A percentile compares a stretch with the other conserved stretches of the same genome.
These are phyloP conservation scores for Palythoa grandiflora DNA, from an alignment of 92 coral and sea anemone species.

Conservation along the genomic window DNA sequence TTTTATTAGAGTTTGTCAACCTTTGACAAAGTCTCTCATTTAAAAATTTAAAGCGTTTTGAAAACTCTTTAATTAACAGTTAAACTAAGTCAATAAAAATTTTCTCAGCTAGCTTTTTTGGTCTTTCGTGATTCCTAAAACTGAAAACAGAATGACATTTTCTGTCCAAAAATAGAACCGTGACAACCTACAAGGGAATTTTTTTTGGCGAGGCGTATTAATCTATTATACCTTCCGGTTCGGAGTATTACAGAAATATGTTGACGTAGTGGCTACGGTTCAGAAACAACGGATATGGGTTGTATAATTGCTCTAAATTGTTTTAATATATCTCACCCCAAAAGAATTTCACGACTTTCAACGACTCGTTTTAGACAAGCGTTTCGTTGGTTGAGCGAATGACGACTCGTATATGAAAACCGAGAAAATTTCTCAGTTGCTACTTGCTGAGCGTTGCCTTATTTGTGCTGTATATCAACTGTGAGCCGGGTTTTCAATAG, in stretches of 20 bases:
- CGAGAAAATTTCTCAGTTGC: background rate
- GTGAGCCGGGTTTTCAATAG: no score
- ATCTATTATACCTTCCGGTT: background rate
- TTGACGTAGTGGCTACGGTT: background rate
- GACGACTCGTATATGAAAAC: background rate
- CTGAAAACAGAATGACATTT: background rate
- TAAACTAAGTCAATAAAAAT: no score
- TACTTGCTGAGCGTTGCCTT: background rate
- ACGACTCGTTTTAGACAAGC: background rate
- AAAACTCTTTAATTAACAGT: no score
- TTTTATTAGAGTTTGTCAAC: no score
- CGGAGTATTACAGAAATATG: background rate
- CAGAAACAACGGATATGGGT: background rate
- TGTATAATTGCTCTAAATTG: background rate
- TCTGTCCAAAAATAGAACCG: background rate
- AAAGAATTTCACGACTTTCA: background rate
- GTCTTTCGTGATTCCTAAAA: background rate
- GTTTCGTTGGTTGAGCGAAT: background rate
- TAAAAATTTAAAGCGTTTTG: no score
- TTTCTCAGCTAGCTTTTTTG: no score
- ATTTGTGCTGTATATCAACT: background rate
- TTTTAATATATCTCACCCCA: background rate
- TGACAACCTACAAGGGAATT: background rate
- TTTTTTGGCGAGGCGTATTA: background rate
- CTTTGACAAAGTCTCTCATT: no score